Evolutionary conservation across 2,113 vertebrate genomes (phyloP).

Genomic region (Oryzias celebensis): DNA sequence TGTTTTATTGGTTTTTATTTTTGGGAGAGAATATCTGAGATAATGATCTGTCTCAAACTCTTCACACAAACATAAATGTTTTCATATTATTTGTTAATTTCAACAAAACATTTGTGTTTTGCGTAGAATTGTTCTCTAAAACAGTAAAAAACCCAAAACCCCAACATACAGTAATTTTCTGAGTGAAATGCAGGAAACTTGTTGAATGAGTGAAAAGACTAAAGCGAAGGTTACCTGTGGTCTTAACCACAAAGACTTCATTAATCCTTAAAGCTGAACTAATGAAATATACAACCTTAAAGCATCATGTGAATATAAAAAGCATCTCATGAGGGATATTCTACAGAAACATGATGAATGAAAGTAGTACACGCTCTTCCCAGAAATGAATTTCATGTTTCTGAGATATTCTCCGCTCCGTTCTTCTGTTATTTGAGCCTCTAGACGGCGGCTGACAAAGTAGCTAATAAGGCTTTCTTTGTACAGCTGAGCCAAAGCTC

Average conservation of each 20-base stretch:
- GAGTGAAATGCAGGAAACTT: too few relatives aligned
- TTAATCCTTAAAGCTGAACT: too few relatives aligned
- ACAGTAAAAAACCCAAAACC: too few relatives aligned
- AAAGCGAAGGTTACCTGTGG: too few relatives aligned
- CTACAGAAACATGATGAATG: background rate
- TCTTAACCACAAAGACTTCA: too few relatives aligned
- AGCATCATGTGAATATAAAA: background rate
- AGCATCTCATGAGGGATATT: background rate
- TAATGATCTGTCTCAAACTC: too few relatives aligned
- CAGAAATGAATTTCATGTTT: background rate
- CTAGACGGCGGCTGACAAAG: background rate
- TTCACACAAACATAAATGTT: background rate
- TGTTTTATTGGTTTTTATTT: too few relatives aligned
- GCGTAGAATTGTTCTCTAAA: too few relatives aligned
- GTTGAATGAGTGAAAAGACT: too few relatives aligned
- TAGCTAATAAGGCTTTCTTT: slow-evolving; percentile 3
- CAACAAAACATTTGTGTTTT: background rate
- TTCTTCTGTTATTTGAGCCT: slow-evolving; percentile 14
- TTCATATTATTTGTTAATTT: background rate
- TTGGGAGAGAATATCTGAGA: too few relatives aligned
- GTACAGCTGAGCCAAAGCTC: background rate
- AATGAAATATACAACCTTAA: too few relatives aligned
- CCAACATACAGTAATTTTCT: too few relatives aligned
- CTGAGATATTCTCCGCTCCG: background rate
- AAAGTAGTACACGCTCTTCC: background rate